phyloP scores from a whole-genome alignment of 2,113 vertebrate species.

The Crypturellus undulatus region DNA sequence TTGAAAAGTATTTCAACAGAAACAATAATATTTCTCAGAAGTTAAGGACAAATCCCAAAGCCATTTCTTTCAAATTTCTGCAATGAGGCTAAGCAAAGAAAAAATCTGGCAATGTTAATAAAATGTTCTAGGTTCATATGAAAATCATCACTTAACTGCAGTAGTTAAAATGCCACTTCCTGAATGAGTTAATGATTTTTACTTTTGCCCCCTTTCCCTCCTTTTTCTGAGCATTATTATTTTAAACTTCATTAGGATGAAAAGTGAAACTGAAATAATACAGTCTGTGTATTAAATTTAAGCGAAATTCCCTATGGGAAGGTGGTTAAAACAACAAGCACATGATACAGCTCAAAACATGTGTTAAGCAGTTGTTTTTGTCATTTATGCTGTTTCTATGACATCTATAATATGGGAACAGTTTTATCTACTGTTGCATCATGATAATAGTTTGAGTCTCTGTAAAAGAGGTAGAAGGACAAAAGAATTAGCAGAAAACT shows the following conservation, averaged over 20 bases:
- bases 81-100: neutral
- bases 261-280: neutral
- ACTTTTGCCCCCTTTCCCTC: neutral
- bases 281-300: neutral
- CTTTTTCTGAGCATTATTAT: neutral
- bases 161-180: neutral
- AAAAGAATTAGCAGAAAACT: neutral
- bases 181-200: neutral
- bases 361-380: neutral
- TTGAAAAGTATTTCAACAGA: slow-evolving; percentile 64
- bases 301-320: neutral
- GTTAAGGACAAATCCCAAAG: slow-evolving; percentile 16
- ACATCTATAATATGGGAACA: neutral
- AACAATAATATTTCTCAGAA: slow-evolving; percentile 45
- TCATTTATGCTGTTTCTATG: neutral
- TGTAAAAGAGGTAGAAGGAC: neutral
- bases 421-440: neutral
- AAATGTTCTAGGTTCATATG: slow-evolving; percentile 41
- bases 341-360: neutral
- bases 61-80: slow-evolving; percentile 19
- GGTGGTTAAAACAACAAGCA: neutral
- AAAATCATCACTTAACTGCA: slow-evolving; percentile 52
- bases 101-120: slow-evolving; percentile 43
- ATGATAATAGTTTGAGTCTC: neutral
- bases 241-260: neutral